Evolutionary conservation across 2,113 vertebrate species (phyloP), one percentile per base, ranked within the genome.

Genomic region (Pelusios castaneus): DNA sequence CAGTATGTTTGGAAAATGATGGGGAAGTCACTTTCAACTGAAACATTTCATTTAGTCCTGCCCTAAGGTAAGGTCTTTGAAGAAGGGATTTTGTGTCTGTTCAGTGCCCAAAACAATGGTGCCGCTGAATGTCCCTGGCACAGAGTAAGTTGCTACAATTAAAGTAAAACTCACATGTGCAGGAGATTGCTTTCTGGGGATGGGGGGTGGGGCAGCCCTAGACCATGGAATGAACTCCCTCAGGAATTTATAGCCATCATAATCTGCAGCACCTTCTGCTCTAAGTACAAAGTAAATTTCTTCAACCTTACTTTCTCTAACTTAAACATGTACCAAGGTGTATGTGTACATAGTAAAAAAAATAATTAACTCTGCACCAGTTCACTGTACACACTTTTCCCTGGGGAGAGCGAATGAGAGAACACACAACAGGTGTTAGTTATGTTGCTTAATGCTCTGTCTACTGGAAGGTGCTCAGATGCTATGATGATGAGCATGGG

Each of bases 391-490:
- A 17, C 19, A 38, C 19, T 10, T 70, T n/a, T 70, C 17, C n/a
- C 9, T 19, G 5, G n/a, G 19, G n/a, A 38, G n/a, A 22, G 34
- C 19, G 88, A 58, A 55, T 79, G 76, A 87, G 73, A 95, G 47
- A 88, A 83, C 24, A 75, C 49, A n/a, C 75, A 90, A 88, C 78
- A 91, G n/a, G 52, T 84, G 14, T 85, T 90, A 55, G 67, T 76
- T 63, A 9, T 0, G 0, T 63, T 91, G n/a, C 24, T 90, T 86
- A 79, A 49, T 49, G 43, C 60, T 47, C n/a, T 89, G 47, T 47
- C 47, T 47, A 47, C 47, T 47, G 47, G 47, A 89, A 93, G 89
- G 51, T 60, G 55, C 80, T 88, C 38, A 91, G 34, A 85, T 87
- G 70, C 45, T 77, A 67, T 31, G 73, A n/a, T 80, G 80, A 38